These are phyloP conservation scores for Margarornis squamiger DNA, from an alignment of 2,797 vertebrate species.

Conservation along the genomic window DNA sequence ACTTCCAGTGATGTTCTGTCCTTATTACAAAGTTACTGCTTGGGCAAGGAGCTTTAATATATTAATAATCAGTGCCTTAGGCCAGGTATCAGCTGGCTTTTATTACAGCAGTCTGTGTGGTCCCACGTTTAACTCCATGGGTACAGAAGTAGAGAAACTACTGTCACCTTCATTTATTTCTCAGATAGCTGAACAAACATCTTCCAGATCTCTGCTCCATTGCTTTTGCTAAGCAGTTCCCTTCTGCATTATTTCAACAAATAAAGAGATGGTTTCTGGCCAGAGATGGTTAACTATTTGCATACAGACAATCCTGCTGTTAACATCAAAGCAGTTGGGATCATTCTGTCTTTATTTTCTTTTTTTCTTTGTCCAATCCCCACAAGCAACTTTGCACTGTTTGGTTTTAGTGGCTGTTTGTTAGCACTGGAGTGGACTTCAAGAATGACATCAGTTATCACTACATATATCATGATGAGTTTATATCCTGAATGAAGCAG, in stretches of 20 bases:
- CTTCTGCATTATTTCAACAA: not conserved
- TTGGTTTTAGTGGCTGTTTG: conserved; percentile 10
- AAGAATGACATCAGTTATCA: not conserved
- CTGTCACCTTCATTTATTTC: not conserved
- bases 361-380: not conserved
- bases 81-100: conserved; percentile 58
- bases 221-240: not conserved
- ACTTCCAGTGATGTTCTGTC: not conserved
- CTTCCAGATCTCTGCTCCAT: not conserved
- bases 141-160: not conserved
- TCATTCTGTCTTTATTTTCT: not conserved
- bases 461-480: not conserved
- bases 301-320: not conserved
- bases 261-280: not conserved
- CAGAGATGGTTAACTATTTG: not conserved
- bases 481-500: not conserved
- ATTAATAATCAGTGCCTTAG: conserved; percentile 51
- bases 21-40: conserved; percentile 10
- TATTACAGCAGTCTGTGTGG: conserved; percentile 66
- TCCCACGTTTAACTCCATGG: conserved; percentile 21
- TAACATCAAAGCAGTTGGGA: not conserved
- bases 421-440: not conserved
- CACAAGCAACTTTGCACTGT: not conserved
- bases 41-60: not conserved
- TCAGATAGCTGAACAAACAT: not conserved